Conservation (phyloP, 2,113 vertebrate species). For the Budorcas taxicolor region DNA sequence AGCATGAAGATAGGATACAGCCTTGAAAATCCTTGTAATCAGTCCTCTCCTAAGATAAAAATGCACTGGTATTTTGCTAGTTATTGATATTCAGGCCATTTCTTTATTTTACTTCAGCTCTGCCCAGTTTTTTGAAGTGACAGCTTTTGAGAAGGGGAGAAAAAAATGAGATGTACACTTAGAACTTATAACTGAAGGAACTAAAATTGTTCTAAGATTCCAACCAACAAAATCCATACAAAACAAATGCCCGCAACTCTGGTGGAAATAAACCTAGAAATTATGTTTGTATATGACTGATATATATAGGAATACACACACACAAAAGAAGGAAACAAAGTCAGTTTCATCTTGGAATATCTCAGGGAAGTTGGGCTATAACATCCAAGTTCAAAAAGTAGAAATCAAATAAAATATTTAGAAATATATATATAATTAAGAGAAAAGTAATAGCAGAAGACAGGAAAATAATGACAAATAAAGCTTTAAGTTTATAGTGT, state of each 20-base stretch:
- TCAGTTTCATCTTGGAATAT: not conserved
- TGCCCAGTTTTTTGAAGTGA: not conserved
- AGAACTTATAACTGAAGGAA: not conserved
- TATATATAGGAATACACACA: not conserved
- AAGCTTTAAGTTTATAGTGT: not conserved
- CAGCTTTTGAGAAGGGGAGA: not conserved
- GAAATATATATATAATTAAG: not conserved
- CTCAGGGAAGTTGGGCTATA: not conserved
- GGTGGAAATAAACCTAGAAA: not conserved
- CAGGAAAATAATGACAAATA: not conserved
- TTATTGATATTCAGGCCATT: not conserved
- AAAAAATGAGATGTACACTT: not conserved
- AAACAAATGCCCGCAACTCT: not conserved
- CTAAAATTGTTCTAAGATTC: not conserved
- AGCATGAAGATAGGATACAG: conserved; percentile 13
- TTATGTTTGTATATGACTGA: not conserved
- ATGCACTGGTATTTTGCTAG: not conserved
- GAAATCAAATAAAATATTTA: not conserved
- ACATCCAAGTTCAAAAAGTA: not conserved
- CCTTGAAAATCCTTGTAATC: conserved; percentile 23
- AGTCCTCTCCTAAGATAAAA: conserved; percentile 14
- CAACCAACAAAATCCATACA: not conserved
- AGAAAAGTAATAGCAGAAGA: not conserved
- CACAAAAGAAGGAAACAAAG: not conserved
- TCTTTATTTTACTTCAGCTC: not conserved